Evolutionary conservation across 2,113 vertebrate species (phyloP).

Genomic region (Festucalex cinctus): DNA sequence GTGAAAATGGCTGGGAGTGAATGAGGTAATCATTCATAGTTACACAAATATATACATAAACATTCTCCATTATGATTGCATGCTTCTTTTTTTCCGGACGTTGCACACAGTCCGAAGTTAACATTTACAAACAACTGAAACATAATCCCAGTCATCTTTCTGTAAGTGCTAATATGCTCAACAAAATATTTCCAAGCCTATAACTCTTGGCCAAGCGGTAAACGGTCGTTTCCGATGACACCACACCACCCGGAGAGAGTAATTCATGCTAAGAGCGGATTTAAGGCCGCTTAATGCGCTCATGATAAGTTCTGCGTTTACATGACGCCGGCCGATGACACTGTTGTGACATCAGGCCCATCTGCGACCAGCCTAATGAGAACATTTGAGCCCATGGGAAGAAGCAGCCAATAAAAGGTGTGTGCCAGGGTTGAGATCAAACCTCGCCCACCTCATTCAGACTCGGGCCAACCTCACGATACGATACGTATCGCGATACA

Average conservation of each 20-base stretch:
- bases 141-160: neutral
- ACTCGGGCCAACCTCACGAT: no score
- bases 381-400: constrained; percentile 47
- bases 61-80: neutral
- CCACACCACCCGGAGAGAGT: constrained; percentile 33
- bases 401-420: constrained; percentile 4
- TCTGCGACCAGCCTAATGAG: constrained; percentile 59
- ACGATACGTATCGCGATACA: no score
- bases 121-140: neutral
- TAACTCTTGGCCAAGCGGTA: constrained; percentile 19
- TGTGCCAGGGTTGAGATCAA: neutral
- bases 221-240: constrained; percentile 29
- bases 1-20: no score
- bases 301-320: constrained; percentile 60
- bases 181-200: neutral
- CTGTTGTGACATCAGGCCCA: constrained; percentile 56
- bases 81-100: neutral
- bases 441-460: constrained; percentile 39
- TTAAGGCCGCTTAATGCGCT: constrained; percentile 49
- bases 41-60: neutral
- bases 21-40: neutral
- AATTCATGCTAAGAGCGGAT: constrained; percentile 53
- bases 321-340: constrained; percentile 30
- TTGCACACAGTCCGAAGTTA: neutral
- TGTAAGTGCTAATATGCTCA: neutral